These are phyloP conservation scores for Brachionus rotundiformis DNA, from an alignment of 1,140 invertebrate genomes.

Conservation along the genomic window DNA sequence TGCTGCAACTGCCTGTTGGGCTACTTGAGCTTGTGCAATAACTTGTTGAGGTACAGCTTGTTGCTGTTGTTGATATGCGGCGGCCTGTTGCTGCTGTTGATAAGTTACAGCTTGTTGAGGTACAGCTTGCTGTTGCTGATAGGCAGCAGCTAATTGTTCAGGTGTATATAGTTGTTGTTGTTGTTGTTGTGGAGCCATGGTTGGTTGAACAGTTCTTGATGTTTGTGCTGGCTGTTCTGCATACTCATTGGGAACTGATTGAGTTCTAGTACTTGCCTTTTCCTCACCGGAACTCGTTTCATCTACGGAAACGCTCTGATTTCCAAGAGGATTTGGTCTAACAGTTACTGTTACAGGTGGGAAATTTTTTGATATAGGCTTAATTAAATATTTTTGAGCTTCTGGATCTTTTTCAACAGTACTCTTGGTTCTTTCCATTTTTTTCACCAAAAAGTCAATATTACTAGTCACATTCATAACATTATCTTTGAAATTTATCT, in stretches of 20 bases:
- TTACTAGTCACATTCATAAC: constrained; percentile 41
- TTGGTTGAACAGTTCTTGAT: constrained; percentile 36
- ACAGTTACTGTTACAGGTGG: constrained; percentile 22
- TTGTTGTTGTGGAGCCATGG: background rate
- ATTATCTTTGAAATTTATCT: constrained; percentile 26
- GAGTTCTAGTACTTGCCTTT: background rate
- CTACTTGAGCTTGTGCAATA: background rate
- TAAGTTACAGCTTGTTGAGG: background rate
- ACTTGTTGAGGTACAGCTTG: background rate
- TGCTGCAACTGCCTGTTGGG: constrained; percentile 5
- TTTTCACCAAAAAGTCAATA: constrained; percentile 30
- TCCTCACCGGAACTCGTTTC: background rate
- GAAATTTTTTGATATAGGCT: background rate
- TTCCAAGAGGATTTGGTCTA: constrained; percentile 24
- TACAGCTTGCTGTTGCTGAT: background rate
- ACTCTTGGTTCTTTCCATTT: background rate
- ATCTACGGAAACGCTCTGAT: background rate
- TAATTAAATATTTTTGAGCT: constrained; percentile 22
- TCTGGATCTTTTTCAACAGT: constrained; percentile 8
- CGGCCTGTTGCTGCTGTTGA: background rate
- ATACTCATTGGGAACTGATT: constrained; percentile 2
- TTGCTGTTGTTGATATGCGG: background rate
- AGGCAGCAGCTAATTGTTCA: constrained; percentile 36
- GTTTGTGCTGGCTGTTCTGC: background rate
- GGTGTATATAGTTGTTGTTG: background rate